A percentile compares a stretch with the other conserved stretches of the same genome.
Evolutionary conservation across 2,888 invertebrate species (phyloP).

Genomic region (Petrolisthes manimaculis): DNA sequence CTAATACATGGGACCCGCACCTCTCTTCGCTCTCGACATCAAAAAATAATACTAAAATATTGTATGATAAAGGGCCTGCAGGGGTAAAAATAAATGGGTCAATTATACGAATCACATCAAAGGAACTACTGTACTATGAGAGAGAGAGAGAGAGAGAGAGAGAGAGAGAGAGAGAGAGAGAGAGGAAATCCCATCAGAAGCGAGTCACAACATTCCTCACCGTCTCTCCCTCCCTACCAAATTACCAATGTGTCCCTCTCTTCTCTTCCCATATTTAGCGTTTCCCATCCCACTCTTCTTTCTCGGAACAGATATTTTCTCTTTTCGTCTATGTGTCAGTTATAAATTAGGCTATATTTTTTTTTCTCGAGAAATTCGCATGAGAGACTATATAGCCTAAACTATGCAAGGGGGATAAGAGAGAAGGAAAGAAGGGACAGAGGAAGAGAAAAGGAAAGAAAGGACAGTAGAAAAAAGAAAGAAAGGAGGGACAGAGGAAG

Average conservation of each 20-base stretch:
- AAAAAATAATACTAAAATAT: too few species aligned
- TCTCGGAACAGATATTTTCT: background rate
- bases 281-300: background rate
- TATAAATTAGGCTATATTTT: too few species aligned
- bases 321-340: too few species aligned
- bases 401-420: background rate
- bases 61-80: too few species aligned
- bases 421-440: background rate
- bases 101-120: too few species aligned
- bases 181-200: background rate
- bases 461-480: background rate
- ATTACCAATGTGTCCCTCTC: background rate
- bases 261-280: background rate
- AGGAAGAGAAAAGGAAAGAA: background rate
- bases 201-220: background rate
- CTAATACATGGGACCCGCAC: too few species aligned
- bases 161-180: constrained; percentile 17
- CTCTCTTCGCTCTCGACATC: too few species aligned
- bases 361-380: background rate
- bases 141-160: constrained; percentile 10
- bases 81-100: too few species aligned
- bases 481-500: background rate
- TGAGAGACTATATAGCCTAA: background rate
- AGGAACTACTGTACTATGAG: background rate
- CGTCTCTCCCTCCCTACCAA: background rate